Evolutionary conservation across 2,113 vertebrate genomes (phyloP), one percentile per base, ranked within the genome.

Genomic region (Hucho hucho): DNA sequence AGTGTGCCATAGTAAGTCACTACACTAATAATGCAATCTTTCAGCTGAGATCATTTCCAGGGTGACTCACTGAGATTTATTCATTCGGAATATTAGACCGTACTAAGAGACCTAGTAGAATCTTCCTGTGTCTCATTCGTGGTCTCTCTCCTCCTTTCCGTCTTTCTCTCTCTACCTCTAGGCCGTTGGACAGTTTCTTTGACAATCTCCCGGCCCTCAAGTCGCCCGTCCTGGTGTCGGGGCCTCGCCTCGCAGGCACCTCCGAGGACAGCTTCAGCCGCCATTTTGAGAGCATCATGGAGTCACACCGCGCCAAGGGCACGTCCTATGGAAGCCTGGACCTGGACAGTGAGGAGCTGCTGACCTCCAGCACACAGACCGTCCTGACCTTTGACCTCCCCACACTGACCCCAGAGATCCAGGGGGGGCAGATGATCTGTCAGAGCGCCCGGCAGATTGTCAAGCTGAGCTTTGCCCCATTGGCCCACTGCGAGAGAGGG

Each of bases 251-350:
- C 3, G 58, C 13, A 22, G 58, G 90, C 16, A 88, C 93, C 20
- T 92, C 94, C 0, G 95, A 95, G 83, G 97, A 99, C 88, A 96
- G 95, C n/a, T 99, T 99, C 93, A 99, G 97, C 89, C 95, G 94
- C 77, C 96, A 99, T 89, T 99, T 99, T 80, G 98, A 99, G 90
- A 97, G 88, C 88, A 98, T 99, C 86, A 91, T 99, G 95, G 98
- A 99, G 92, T 99, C 98, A 0, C 94, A 97, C 79, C 92, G 96
- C 66, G 97, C 97, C 89, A 99, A 99, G 84, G 98, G 97, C 84
- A 99, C 98, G 0, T 99, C 98, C 29, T 99, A 98, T 84, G 95
- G 95, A 91, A 98, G 97, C 87, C 92, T 99, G 37, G 37, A 43
- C 37, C 37, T 43, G 26, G 95, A 97, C 84, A 97, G 96, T 3